These are phyloP conservation scores for Polydrusus tereticollis DNA, from an alignment of 2,888 invertebrate genomes.

Conservation along the genomic window DNA sequence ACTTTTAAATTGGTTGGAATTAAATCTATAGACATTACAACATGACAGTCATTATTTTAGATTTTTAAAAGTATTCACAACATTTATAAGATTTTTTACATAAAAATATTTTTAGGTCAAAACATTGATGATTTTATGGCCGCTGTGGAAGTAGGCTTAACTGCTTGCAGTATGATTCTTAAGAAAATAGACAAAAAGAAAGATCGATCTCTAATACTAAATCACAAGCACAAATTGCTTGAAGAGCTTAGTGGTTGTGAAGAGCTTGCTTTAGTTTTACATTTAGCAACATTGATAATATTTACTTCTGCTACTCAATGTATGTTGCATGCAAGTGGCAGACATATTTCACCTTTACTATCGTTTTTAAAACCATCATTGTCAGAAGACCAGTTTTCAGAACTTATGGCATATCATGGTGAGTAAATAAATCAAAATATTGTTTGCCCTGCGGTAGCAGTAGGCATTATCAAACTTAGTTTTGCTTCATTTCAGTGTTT, in stretches of 20 bases:
- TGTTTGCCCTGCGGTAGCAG: no score
- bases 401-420: conserved; percentile 85
- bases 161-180: conserved; percentile 82
- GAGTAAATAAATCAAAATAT: no score
- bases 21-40: no score
- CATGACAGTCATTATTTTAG: no score
- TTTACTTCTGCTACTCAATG: conserved; percentile 85
- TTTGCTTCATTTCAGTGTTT: no score
- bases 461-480: no score
- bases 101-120: background rate
- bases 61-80: no score
- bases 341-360: conserved; percentile 88
- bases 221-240: conserved; percentile 85
- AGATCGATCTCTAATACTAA: conserved; percentile 80
- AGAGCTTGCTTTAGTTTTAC: conserved; percentile 84
- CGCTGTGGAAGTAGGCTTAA: conserved; percentile 79
- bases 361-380: conserved; percentile 79
- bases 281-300: conserved; percentile 81
- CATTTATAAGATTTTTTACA: no score
- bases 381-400: conserved; percentile 74
- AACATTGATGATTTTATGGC: conserved; percentile 83
- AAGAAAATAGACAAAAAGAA: conserved; percentile 94
- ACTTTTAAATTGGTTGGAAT: no score
- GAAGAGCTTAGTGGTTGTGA: conserved; percentile 81
- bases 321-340: conserved; percentile 93